Evolutionary conservation across 2,888 invertebrate species (phyloP).

Genomic region (Aporophyla lueneburgensis): DNA sequence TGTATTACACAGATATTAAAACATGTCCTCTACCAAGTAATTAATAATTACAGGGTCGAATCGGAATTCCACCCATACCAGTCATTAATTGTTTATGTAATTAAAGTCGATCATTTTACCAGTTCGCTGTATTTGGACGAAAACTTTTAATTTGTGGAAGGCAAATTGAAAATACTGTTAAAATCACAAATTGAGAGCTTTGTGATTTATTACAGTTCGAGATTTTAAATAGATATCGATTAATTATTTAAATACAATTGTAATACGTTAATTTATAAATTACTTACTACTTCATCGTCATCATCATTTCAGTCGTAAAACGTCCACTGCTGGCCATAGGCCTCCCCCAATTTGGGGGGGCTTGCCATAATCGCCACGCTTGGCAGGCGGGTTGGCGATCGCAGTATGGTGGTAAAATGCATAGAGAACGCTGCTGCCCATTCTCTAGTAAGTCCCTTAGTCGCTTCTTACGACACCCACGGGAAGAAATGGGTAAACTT

Average conservation of each 20-base stretch:
- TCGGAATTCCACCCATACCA: background rate
- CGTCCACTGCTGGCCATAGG: too few species aligned
- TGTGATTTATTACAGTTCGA: background rate
- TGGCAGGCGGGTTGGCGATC: too few species aligned
- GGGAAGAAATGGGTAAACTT: too few species aligned
- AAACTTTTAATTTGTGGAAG: constrained; percentile 3
- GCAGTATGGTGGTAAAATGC: too few species aligned
- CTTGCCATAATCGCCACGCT: too few species aligned
- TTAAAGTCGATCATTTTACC: background rate
- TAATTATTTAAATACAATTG: background rate
- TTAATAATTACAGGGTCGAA: background rate
- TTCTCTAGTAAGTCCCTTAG: too few species aligned
- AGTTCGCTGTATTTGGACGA: background rate
- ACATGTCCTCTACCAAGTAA: background rate
- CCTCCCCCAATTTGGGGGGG: too few species aligned
- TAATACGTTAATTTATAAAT: too few species aligned
- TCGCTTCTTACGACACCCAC: too few species aligned
- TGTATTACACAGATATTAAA: background rate
- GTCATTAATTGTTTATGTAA: background rate
- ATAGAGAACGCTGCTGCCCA: too few species aligned
- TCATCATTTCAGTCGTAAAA: too few species aligned
- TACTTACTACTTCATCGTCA: too few species aligned
- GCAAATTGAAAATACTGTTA: background rate
- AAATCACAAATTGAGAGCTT: background rate
- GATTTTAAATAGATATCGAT: background rate